These are phyloP conservation scores for Microplitis mediator DNA, from an alignment of 1,140 invertebrate genomes.

Conservation along the genomic window DNA sequence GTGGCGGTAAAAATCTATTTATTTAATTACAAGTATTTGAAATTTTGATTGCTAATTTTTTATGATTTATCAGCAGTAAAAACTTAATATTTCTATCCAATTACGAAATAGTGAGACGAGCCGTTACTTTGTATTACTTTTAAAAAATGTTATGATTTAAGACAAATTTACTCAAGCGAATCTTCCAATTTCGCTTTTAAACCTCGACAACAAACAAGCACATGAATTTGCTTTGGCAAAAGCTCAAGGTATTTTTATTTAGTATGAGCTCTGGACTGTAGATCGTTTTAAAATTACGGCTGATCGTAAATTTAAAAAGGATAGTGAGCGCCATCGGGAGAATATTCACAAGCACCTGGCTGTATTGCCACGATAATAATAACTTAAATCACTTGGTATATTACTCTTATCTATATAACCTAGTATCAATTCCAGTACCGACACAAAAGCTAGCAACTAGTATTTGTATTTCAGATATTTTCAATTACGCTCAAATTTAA, in stretches of 20 bases:
- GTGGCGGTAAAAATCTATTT: too few species aligned
- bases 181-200: conserved; percentile 4
- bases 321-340: neutral
- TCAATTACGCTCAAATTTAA: too few species aligned
- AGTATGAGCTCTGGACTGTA: neutral
- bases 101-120: neutral
- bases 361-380: neutral
- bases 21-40: too few species aligned
- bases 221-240: neutral
- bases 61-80: neutral
- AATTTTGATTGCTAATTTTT: too few species aligned
- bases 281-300: conserved; percentile 7
- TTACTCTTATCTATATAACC: too few species aligned
- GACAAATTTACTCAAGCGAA: conserved; percentile 1
- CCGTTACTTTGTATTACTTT: neutral
- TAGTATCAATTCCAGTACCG: too few species aligned
- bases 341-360: conserved; percentile 2
- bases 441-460: too few species aligned
- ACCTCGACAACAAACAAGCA: neutral
- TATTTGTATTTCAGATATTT: too few species aligned
- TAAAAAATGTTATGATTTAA: neutral
- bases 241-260: neutral
- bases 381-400: too few species aligned
- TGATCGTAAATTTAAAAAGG: conserved; percentile 1
- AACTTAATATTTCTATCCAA: neutral